Conservation (phyloP, 1,140 invertebrate species). For the Conus betulinus region DNA sequence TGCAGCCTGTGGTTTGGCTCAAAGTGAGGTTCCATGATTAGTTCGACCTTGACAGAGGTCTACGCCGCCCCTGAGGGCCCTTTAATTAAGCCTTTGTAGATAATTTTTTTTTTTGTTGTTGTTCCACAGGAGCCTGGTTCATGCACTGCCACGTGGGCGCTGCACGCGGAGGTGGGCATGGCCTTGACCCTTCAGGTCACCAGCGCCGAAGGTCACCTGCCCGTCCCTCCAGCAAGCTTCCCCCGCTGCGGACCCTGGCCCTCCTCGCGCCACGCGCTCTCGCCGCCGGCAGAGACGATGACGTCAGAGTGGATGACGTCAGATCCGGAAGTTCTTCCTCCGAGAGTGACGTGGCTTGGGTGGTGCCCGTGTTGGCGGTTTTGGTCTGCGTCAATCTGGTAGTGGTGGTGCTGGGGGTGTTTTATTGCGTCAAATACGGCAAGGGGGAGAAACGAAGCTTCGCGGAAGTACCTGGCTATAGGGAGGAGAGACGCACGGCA, state of each 20-base stretch:
- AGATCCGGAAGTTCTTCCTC: no score
- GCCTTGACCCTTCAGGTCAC: conserved; percentile 58
- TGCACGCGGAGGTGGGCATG: conserved; percentile 67
- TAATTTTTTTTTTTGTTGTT: no score
- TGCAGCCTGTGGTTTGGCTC: no score
- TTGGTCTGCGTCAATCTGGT: not conserved
- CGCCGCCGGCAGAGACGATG: not conserved
- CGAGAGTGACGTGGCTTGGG: not conserved
- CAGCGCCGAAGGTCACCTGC: conserved; percentile 40
- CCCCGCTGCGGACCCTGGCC: conserved; percentile 58
- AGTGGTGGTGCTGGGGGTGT: not conserved
- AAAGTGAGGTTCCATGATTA: no score
- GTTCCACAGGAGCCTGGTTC: conserved; percentile 61
- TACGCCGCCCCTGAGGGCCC: no score
- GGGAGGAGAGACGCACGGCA: no score
- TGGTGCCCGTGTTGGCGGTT: not conserved
- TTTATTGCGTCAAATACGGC: not conserved
- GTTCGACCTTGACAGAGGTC: no score
- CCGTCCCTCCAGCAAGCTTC: conserved; percentile 51
- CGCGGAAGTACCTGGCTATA: not conserved
- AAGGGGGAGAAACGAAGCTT: not conserved
- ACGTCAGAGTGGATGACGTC: not conserved
- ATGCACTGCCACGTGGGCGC: conserved; percentile 68
- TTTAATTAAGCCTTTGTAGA: no score
- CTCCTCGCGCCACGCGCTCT: not conserved